Base-by-base conservation (phyloP, 1,140 invertebrate species). In the Aphis craccivora region DNA sequence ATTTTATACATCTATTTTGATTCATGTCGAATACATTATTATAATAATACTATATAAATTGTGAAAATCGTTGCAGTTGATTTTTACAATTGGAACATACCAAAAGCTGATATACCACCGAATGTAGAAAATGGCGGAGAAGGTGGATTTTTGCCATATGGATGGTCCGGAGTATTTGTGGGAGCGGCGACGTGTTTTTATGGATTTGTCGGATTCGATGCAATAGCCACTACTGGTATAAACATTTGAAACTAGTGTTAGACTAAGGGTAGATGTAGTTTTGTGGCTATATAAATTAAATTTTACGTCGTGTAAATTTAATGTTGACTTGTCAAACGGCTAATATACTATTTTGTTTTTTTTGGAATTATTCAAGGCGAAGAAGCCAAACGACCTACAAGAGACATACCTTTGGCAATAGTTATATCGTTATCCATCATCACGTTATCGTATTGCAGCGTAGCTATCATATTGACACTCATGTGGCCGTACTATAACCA, bases 171-270 rank as follows among this genome's bases (percentile, higher is more conserved):
- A 23, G 96, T 98, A 37, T 97, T 98, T 93, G 96, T 96, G 84
- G 98, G 98, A 4, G 98, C 98, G 18, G 98, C 98, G 0, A 97
- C 97, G 9, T 99, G 98, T 95, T 99, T 95, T 90, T 99, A 97
- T 95, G 98, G 98, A 86, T 99, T 98, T 95, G 97, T 98, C 22
- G 98, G 98, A 84, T 99, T 99, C 94, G 98, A 99, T 95, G 97
- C 97, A 86, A 97, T 99, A 87, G 98, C 98, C 23, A 98, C 98
- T 14, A 97, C 97, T 83, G 96, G 95, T 95, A 94, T 95, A 94
- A 94, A 37, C 81, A 53, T 76, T n/a, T 76, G 30, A 76, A 18
- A 76, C 14, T n/a, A 76, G 60, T 30, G 25, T n/a, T 67, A 67
- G 60, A 67, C 60, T 30, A 30, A 6, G 30, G 25, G 7, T 30